Conservation (phyloP, 2,113 vertebrate species). For the Noturus placidus region DNA sequence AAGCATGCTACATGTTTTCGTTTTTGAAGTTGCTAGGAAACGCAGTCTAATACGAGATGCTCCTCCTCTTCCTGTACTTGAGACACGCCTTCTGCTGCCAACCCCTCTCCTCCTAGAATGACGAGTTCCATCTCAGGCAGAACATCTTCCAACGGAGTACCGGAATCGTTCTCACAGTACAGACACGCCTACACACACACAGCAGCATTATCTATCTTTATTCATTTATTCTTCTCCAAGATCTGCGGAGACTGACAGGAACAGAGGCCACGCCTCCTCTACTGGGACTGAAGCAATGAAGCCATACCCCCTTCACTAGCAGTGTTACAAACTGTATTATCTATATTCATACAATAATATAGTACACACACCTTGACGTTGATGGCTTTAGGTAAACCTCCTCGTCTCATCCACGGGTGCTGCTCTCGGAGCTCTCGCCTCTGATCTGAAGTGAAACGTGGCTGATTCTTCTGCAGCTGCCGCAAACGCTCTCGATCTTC, state of each 20-base stretch:
- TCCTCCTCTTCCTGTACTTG: constrained; percentile 59
- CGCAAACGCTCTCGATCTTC: constrained; percentile 85
- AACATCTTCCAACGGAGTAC: constrained; percentile 69
- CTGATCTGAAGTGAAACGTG: constrained; percentile 84
- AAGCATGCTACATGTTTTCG: neutral
- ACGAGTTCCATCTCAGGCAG: constrained; percentile 76
- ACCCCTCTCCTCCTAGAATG: constrained; percentile 71
- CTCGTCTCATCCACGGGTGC: constrained; percentile 87
- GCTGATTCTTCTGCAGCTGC: constrained; percentile 86
- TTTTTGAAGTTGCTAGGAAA: constrained; percentile 49
- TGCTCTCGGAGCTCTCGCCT: constrained; percentile 82
- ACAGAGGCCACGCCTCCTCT: neutral
- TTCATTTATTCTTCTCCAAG: too few species aligned
- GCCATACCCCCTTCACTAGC: neutral
- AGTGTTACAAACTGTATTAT: neutral
- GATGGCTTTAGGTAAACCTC: constrained; percentile 79
- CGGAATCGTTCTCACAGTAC: constrained; percentile 78
- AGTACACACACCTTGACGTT: constrained; percentile 80
- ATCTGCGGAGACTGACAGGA: neutral
- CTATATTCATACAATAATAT: neutral
- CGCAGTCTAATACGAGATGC: constrained; percentile 44
- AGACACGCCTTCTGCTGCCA: constrained; percentile 58
- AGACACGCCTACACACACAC: constrained; percentile 78
- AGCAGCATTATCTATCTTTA: constrained; percentile 52
- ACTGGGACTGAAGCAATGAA: neutral